phyloP scores from a whole-genome alignment of 2,113 vertebrate species.

The Bucco capensis region DNA sequence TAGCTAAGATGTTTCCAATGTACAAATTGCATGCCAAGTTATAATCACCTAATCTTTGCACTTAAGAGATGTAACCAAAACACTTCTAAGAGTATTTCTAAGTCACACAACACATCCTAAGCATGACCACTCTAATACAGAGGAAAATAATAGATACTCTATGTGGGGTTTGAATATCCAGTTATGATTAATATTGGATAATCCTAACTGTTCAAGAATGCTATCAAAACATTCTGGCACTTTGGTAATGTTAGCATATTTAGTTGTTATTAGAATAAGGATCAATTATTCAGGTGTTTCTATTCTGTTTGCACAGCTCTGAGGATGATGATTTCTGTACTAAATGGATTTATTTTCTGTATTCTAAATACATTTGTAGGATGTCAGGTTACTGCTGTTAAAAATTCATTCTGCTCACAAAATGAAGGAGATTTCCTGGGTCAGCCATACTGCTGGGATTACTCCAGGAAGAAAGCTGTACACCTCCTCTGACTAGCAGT shows the following conservation, averaged over 20 bases:
- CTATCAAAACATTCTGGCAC: constrained; percentile 28
- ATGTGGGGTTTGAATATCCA: constrained; percentile 14
- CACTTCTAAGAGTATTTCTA: constrained; percentile 37
- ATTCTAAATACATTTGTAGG: background rate
- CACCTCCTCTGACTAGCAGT: background rate
- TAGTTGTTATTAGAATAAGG: background rate
- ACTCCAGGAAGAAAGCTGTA: background rate
- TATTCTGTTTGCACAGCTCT: constrained; percentile 42
- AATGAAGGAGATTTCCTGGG: background rate
- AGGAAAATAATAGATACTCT: constrained; percentile 10
- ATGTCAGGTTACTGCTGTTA: constrained; percentile 9
- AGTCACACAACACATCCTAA: constrained; percentile 25
- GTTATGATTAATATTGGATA: constrained; percentile 20
- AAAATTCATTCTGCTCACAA: background rate
- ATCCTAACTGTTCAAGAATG: constrained; percentile 39
- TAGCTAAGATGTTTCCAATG: background rate
- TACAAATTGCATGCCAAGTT: constrained; percentile 54
- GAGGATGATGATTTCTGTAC: constrained; percentile 7
- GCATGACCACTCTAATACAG: constrained; percentile 50
- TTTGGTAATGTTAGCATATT: constrained; percentile 8
- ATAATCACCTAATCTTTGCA: constrained; percentile 48
- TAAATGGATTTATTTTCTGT: constrained; percentile 18
- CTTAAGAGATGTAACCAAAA: constrained; percentile 48
- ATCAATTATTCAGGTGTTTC: constrained; percentile 16
- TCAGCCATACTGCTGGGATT: background rate